Evolutionary conservation across 1,140 invertebrate genomes (phyloP).

Genomic region (Lasioglossum baleicum): DNA sequence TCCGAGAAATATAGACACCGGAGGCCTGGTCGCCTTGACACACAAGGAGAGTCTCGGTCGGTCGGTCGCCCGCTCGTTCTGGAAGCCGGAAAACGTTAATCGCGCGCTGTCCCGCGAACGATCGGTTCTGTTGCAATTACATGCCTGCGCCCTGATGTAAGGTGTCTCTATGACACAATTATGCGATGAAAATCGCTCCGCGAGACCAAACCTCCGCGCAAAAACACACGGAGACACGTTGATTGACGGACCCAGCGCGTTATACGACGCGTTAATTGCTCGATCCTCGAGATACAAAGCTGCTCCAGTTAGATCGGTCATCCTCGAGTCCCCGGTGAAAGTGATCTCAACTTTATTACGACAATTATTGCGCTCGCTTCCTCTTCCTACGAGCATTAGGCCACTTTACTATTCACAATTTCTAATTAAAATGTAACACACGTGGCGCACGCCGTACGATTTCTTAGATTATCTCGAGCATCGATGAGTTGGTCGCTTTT

Average conservation of each 20-base stretch:
- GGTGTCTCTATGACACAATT: background rate
- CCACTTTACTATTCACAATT: too few relatives aligned
- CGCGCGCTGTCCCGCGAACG: constrained; percentile 31
- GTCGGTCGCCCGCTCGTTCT: constrained; percentile 5
- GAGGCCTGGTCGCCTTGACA: constrained; percentile 56
- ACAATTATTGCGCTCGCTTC: too few relatives aligned
- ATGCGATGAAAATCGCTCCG: background rate
- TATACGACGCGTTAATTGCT: background rate
- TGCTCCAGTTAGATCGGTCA: too few relatives aligned
- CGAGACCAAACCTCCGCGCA: background rate
- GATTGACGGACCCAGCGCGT: background rate
- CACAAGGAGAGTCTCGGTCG: constrained; percentile 29
- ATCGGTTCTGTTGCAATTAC: constrained; percentile 21
- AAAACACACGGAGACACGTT: too few relatives aligned
- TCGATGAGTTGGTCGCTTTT: too few relatives aligned
- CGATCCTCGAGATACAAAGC: background rate
- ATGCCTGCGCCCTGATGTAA: constrained; percentile 19
- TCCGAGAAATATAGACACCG: constrained; percentile 19
- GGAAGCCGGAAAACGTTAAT: constrained; percentile 69
- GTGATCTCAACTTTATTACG: background rate
- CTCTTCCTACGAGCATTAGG: too few relatives aligned
- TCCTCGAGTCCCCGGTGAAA: background rate
- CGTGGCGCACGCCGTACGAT: too few relatives aligned
- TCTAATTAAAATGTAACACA: too few relatives aligned
- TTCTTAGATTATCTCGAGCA: too few relatives aligned